phyloP scores from a whole-genome alignment of 2,888 invertebrate genomes.

The Drosophila maculinotata region DNA sequence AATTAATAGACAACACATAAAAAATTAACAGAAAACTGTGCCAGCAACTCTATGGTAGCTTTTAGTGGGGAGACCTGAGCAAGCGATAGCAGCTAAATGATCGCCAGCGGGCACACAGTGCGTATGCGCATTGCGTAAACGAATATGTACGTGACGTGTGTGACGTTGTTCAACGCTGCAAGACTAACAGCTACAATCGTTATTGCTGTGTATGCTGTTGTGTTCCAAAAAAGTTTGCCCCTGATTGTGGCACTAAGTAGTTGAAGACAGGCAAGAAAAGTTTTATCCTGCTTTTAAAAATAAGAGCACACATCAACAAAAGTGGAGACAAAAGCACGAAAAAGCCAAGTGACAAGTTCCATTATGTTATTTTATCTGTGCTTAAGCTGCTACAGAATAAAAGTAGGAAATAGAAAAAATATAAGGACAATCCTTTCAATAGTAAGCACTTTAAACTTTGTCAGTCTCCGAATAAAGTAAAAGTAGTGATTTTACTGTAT shows the following conservation, averaged over 20 bases:
- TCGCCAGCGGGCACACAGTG: constrained; percentile 34
- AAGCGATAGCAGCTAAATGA: constrained; percentile 11
- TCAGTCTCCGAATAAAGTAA: not conserved
- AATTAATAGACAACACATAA: constrained; percentile 76
- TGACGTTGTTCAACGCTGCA: constrained; percentile 26
- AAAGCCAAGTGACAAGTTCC: constrained; percentile 31
- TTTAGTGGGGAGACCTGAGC: constrained; percentile 7
- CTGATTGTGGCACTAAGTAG: constrained; percentile 55
- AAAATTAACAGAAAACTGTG: constrained; percentile 59
- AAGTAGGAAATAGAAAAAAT: constrained; percentile 13
- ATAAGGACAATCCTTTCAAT: constrained; percentile 14
- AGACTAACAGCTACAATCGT: constrained; percentile 8
- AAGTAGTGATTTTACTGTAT: not conserved
- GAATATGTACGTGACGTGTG: constrained; percentile 42
- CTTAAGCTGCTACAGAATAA: constrained; percentile 37
- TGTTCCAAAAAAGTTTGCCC: constrained; percentile 41
- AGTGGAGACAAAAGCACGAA: constrained; percentile 16
- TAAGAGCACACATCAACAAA: constrained; percentile 45
- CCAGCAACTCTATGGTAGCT: not conserved
- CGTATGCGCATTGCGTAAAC: constrained; percentile 65
- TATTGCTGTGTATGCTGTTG: constrained; percentile 9
- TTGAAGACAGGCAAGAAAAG: constrained; percentile 51
- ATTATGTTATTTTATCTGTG: constrained; percentile 31
- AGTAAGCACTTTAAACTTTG: constrained; percentile 21
- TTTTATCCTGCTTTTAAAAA: constrained; percentile 34